Base-by-base conservation (phyloP, 2,797 vertebrate species). In the Decapterus maruadsi region DNA sequence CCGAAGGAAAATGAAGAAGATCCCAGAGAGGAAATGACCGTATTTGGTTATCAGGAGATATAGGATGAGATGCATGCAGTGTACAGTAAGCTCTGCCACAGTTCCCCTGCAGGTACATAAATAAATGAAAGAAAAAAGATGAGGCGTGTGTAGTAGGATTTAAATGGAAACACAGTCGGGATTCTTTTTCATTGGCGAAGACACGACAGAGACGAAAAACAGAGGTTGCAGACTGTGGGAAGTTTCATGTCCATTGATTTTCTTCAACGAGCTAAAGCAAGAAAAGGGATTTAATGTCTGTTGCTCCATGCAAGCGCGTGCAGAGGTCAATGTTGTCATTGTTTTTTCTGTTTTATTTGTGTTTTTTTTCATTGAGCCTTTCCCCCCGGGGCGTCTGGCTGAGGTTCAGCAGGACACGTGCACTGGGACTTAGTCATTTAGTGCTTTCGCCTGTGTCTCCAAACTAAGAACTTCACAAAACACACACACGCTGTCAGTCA, bases 271-370 rank as follows among this genome's bases (percentile, higher is more conserved):
- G 68, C 29, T 58, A 73, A 81, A 68, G 75, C 70, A 70, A 42
- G 40, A 62, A 50, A 50, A 78, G 60, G 73, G 85, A 66, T 64
- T 69, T 42, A 82, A 80, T 68, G 62, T 72, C 78, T 72, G 80
- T 53, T 74, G 68, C 81, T 89, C 81, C 91, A 92, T 91, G 90
- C 92, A 90, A 71, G 86, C 65, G 14, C 58, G 73, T 90, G 86
- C 89, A 85, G 66, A 78, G 79, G 82, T 87, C 74, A 81, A 51
- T 31, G 71, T 69, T 34, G 31, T 34, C 31, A 34, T 34, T 4
- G 31, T 34, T 34, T 26, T 26, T 26, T 26, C 3, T 1, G 26
- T 26, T 26, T 26, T 26, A 26, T 26, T 26, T 26, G 2, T 31
- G 53, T 34, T 72, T 68, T 68, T 66, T 29, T 16, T 2, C 22